Conservation (phyloP, 2,888 invertebrate genomes). For the Crepidodera aurea region DNA sequence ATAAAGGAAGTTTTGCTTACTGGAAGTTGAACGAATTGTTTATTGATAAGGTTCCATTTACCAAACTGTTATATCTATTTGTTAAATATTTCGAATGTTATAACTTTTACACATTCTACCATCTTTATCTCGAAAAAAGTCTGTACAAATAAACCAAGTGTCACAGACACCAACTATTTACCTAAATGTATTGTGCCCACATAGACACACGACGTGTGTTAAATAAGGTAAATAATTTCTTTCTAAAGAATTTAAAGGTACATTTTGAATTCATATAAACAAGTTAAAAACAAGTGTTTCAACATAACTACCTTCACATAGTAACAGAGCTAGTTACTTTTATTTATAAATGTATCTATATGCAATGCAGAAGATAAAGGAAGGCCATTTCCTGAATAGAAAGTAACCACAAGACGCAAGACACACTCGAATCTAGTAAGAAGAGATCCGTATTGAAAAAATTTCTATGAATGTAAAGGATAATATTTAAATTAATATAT, state of each 20-base stretch:
- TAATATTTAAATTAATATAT: too few species aligned
- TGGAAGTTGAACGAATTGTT: too few species aligned
- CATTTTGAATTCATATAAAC: constrained; percentile 5
- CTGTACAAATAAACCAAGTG: background rate
- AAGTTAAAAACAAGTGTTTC: constrained; percentile 17
- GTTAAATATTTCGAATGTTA: too few species aligned
- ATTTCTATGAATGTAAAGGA: background rate
- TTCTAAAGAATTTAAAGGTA: background rate
- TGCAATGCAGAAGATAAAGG: constrained; percentile 46
- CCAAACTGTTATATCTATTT: too few species aligned
- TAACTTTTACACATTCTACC: too few species aligned
- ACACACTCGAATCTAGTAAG: constrained; percentile 11
- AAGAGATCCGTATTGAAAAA: constrained; percentile 17
- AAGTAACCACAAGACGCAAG: constrained; percentile 41
- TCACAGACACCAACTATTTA: background rate
- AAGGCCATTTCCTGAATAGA: constrained; percentile 52
- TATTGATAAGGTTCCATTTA: too few species aligned
- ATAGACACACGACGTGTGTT: too few species aligned
- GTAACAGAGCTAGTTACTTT: constrained; percentile 29
- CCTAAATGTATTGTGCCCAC: background rate
- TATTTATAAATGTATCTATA: constrained; percentile 37
- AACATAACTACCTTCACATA: constrained; percentile 25
- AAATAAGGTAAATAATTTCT: background rate
- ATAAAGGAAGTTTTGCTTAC: too few species aligned
- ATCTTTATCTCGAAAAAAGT: background rate